Conservation (phyloP, 2,888 invertebrate species). For the Steinernema carpocapsae region DNA sequence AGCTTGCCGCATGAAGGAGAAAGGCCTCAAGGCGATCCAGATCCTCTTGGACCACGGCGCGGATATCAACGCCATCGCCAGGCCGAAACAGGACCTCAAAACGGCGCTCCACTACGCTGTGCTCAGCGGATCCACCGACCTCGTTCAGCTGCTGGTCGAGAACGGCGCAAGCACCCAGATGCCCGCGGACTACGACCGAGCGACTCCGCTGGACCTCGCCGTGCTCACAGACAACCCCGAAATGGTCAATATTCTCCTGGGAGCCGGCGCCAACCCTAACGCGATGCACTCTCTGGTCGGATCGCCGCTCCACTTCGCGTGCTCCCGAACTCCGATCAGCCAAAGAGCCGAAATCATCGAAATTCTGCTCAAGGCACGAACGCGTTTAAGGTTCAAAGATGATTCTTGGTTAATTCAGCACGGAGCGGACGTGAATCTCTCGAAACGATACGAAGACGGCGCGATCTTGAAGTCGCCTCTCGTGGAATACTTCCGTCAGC, state of each 20-base stretch:
- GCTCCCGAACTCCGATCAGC: constrained; percentile 60
- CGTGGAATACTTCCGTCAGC: constrained; percentile 55
- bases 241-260: constrained; percentile 69
- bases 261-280: constrained; percentile 72
- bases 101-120: constrained; percentile 89
- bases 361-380: constrained; percentile 40
- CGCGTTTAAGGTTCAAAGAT: no score
- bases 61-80: constrained; percentile 84
- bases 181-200: constrained; percentile 75
- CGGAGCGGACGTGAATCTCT: constrained; percentile 63
- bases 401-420: not conserved
- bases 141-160: constrained; percentile 78
- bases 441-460: constrained; percentile 55
- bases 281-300: constrained; percentile 70
- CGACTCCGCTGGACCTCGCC: constrained; percentile 83
- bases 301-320: constrained; percentile 70
- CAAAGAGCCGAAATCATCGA: constrained; percentile 57
- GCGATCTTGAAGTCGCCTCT: constrained; percentile 61
- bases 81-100: constrained; percentile 84
- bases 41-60: constrained; percentile 80
- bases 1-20: constrained; percentile 81
- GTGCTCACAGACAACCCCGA: constrained; percentile 74
- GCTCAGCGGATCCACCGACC: constrained; percentile 77
- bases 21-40: constrained; percentile 76
- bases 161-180: constrained; percentile 80